Evolutionary conservation across 2,797 vertebrate genomes (phyloP).

Genomic region (Gymnopithys bicolor): DNA sequence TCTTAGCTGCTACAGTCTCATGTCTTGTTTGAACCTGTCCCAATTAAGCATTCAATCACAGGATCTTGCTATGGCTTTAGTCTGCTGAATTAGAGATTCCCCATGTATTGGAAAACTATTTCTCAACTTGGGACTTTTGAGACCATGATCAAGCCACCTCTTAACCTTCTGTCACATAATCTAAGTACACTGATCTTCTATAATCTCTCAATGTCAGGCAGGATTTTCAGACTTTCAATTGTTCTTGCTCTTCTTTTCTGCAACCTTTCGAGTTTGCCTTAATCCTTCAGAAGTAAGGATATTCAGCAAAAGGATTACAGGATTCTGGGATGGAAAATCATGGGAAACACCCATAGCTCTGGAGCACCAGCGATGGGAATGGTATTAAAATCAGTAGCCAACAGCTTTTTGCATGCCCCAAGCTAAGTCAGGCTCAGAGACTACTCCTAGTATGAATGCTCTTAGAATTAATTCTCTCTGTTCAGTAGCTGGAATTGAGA

Average conservation of each 20-base stretch:
- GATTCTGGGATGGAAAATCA: background rate
- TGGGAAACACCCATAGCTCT: background rate
- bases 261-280: background rate
- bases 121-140: background rate
- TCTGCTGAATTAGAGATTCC: background rate
- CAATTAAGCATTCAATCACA: background rate
- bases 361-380: background rate
- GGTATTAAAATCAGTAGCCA: background rate
- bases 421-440: background rate
- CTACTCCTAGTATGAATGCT: background rate
- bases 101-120: background rate
- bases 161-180: conserved; percentile 40
- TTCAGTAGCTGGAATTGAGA: background rate
- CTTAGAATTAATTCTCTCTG: background rate
- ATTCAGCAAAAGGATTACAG: conserved; percentile 15
- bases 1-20: background rate
- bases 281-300: conserved; percentile 13
- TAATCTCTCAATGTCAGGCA: conserved; percentile 34
- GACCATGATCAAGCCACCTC: conserved; percentile 11
- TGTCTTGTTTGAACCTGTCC: background rate
- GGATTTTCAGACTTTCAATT: conserved; percentile 47
- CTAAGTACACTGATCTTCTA: conserved; percentile 23
- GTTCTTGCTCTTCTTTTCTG: conserved; percentile 26
- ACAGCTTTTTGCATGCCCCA: background rate
- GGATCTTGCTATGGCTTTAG: background rate